Evolutionary conservation across 1,140 invertebrate genomes (phyloP), one percentile per base, ranked within the genome.

Genomic region (Bombyx mandarina): DNA sequence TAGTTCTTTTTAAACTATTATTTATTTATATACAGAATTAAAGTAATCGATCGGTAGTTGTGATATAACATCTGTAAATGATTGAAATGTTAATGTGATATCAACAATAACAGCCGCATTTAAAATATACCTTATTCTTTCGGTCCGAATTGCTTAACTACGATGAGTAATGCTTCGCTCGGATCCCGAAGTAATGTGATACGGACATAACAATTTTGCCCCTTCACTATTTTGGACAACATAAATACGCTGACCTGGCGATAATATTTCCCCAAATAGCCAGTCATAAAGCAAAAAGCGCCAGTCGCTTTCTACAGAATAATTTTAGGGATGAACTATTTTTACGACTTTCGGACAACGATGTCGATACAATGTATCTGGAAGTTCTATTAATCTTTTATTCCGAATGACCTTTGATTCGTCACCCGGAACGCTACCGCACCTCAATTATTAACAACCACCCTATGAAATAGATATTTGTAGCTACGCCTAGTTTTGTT

Each of bases 261-360:
- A 62, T 58, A 62, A 62, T 62, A 62, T 63, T 65, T 56, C 58
- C 65, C 59, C 54, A 62, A 67, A 64, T 60, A 67, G 65, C 59
- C 56, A 61, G 58, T 67, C 65, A 67, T 67, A 67, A 67, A 67
- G 65, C 60, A 67, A 67, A 67, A 67, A 67, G 58, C 59, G 54
- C 53, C 53, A 54, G 53, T 54, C 53, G 53, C 53, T 54, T 54
- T 54, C 53, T 44, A 22, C 53, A 54, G 53, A 46, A 54, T 54
- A 54, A 54, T 54, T 54, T 54, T 54, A 54, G 53, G 43, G 53
- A 45, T 46, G 53, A 0, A 18, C 53, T n/a, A 8, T 45, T 57
- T 57, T 51, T 52, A 7, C 50, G 22, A 35, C 26, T 51, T 51
- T 51, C 22, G 22, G 50, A 9, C 26, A 51, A 5, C 8, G 7